Evolutionary conservation across 2,113 vertebrate genomes (phyloP).

Genomic region (Channa argus): DNA sequence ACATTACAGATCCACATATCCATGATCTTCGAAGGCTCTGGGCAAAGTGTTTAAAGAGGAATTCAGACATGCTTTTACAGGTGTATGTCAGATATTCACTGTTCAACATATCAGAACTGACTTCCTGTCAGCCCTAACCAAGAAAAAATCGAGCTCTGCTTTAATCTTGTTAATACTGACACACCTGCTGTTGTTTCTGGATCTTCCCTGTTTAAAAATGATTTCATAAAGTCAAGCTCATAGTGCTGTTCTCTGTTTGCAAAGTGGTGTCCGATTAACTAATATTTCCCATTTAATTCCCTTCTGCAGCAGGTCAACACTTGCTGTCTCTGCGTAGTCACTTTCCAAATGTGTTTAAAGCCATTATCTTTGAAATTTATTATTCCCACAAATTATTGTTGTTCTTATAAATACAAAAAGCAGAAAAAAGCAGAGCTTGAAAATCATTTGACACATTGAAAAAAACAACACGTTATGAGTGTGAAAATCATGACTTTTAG

Average conservation of each 20-base stretch:
- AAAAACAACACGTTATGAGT: no score
- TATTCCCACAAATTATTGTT: not conserved
- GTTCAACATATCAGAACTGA: not conserved
- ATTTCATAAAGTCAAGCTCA: not conserved
- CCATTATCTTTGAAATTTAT: no score
- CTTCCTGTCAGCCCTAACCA: not conserved
- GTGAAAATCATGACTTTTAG: no score
- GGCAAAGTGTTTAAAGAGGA: not conserved
- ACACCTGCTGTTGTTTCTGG: conserved; percentile 3
- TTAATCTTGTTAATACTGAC: not conserved
- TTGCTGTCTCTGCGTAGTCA: no score
- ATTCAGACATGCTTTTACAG: not conserved
- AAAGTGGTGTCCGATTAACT: not conserved
- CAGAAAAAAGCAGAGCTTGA: no score
- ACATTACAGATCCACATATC: conserved; percentile 1
- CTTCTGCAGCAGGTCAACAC: not conserved
- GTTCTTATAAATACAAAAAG: no score
- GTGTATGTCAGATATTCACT: not conserved
- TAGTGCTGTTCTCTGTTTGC: no score
- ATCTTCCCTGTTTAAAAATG: not conserved
- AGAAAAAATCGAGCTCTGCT: not conserved
- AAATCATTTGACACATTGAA: no score
- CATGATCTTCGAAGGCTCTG: not conserved
- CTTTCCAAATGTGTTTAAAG: no score
- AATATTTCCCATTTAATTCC: not conserved